phyloP scores from a whole-genome alignment of 2,888 invertebrate species.

The Ethmia dodecea region DNA sequence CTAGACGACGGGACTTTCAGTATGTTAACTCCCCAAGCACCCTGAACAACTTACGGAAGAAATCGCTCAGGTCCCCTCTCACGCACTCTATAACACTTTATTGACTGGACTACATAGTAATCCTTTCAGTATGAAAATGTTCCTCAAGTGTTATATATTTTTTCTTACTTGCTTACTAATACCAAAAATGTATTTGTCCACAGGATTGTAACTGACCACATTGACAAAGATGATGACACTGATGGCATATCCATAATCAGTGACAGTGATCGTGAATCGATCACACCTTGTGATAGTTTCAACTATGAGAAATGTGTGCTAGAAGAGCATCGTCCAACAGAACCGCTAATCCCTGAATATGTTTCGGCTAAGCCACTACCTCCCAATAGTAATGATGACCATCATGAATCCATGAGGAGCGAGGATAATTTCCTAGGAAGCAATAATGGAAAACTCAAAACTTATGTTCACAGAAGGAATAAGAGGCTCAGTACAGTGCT shows the following conservation, averaged over 20 bases:
- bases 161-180: background rate
- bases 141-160: background rate
- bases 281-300: conserved; percentile 63
- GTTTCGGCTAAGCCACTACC: conserved; percentile 30
- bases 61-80: too few relatives aligned
- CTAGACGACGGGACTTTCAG: too few relatives aligned
- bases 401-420: conserved; percentile 35
- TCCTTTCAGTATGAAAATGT: background rate
- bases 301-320: conserved; percentile 32
- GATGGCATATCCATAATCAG: conserved; percentile 73
- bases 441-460: conserved; percentile 51
- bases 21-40: too few relatives aligned
- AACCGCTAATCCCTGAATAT: conserved; percentile 25
- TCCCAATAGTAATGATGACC: conserved; percentile 27
- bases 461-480: conserved; percentile 68
- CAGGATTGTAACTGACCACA: conserved; percentile 35
- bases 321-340: conserved; percentile 35
- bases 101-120: too few relatives aligned
- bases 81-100: too few relatives aligned
- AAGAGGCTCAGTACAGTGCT: conserved; percentile 65
- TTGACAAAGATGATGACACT: conserved; percentile 69
- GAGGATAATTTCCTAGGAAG: conserved; percentile 52
- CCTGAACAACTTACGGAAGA: too few relatives aligned
- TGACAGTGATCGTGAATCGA: conserved; percentile 64
- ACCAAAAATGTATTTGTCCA: conserved; percentile 14